Conservation (phyloP, 2,797 vertebrate species). For the Myotis planiceps region DNA sequence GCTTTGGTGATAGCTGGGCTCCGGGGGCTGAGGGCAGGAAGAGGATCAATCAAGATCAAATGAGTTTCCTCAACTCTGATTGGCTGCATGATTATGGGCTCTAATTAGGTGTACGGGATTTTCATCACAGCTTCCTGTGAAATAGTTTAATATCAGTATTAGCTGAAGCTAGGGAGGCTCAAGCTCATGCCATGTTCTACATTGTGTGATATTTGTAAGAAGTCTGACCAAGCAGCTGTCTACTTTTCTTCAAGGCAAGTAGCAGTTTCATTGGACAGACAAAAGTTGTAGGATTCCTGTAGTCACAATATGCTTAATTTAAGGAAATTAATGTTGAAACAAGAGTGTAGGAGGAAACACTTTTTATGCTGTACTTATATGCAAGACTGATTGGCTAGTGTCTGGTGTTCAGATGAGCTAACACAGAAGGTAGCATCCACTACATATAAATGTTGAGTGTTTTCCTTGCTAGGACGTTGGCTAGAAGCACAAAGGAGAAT, state of each 20-base stretch:
- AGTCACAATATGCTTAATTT: background rate
- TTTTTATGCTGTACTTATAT: background rate
- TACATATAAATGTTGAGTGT: background rate
- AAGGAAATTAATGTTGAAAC: background rate
- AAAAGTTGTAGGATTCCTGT: background rate
- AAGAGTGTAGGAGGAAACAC: background rate
- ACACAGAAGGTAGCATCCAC: background rate
- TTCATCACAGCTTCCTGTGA: background rate
- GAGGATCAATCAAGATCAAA: background rate
- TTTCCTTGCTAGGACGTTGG: background rate
- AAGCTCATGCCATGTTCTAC: background rate
- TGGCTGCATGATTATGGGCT: fast-evolving
- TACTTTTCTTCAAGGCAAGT: background rate
- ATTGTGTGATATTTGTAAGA: background rate
- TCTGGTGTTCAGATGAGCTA: background rate
- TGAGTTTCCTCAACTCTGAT: background rate
- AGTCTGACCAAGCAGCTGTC: background rate
- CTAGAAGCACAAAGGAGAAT: background rate
- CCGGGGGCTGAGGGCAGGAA: background rate
- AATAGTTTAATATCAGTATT: background rate
- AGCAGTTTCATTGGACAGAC: background rate
- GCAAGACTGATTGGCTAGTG: background rate
- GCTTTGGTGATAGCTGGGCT: background rate
- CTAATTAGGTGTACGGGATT: background rate
- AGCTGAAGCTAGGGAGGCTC: background rate